Percentiles rank a stretch among this genome's conserved stretches.
Conservation (phyloP, 1,140 invertebrate species). For the Chelonus insularis region DNA sequence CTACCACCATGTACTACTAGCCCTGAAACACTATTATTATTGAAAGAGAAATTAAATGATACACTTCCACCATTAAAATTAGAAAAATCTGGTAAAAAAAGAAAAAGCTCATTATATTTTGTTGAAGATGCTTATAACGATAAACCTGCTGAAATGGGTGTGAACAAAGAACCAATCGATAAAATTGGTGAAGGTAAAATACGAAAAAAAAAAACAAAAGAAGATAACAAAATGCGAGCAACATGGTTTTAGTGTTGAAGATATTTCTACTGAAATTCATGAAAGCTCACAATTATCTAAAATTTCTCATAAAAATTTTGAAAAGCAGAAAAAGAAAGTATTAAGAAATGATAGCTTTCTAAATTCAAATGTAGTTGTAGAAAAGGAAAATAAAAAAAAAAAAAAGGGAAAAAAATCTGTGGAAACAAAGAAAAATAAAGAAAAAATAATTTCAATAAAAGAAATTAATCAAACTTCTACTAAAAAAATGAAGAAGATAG, state of each 20-base stretch:
- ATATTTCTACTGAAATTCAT: no score
- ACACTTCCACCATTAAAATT: slow-evolving; percentile 39
- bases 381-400: not conserved
- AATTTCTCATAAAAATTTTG: no score
- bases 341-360: no score
- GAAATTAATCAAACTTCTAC: no score
- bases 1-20: slow-evolving; percentile 26
- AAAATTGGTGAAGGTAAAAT: not conserved
- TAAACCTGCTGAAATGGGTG: no score
- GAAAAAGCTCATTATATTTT: slow-evolving; percentile 9
- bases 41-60: slow-evolving; percentile 48
- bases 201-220: slow-evolving; percentile 18
- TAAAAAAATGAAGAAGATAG: no score
- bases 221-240: slow-evolving; percentile 4
- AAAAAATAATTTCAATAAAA: not conserved
- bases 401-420: not conserved
- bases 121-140: slow-evolving; percentile 4
- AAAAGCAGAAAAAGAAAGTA: not conserved
- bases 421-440: slow-evolving; percentile 1
- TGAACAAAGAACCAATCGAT: no score
- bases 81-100: not conserved
- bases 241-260: no score
- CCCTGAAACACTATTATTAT: slow-evolving; percentile 39
- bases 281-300: no score
- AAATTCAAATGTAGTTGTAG: not conserved